These are phyloP conservation scores for Halocynthia aurantium DNA, from an alignment of 23 tunicate species.

Conservation along the genomic window DNA sequence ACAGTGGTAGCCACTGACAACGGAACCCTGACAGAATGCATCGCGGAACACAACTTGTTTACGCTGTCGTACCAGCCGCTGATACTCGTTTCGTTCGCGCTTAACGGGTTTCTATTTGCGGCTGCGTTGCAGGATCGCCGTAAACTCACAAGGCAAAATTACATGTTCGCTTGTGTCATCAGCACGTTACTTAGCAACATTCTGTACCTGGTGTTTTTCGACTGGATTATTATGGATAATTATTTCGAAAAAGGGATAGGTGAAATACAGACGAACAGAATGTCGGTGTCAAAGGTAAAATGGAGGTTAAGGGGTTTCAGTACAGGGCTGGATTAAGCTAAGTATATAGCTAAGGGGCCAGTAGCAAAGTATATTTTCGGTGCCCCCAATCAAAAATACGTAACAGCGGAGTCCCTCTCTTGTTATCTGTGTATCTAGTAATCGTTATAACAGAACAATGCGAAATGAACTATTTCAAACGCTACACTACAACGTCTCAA, in stretches of 20 bases:
- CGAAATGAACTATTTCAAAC: neutral
- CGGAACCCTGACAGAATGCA: too few relatives aligned
- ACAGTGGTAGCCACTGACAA: too few relatives aligned
- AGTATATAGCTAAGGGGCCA: neutral
- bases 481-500: neutral
- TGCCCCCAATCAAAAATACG: neutral
- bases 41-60: neutral
- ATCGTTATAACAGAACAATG: too few relatives aligned
- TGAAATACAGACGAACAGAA: neutral
- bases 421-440: too few relatives aligned
- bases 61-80: conserved; percentile 29
- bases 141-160: conserved; percentile 57
- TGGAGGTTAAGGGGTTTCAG: neutral
- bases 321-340: neutral
- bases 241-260: conserved; percentile 5
- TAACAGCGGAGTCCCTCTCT: too few relatives aligned
- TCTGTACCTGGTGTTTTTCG: conserved; percentile 35
- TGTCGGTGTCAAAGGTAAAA: too few relatives aligned
- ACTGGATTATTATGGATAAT: conserved; percentile 45
- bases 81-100: conserved; percentile 16
- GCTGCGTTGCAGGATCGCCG: conserved; percentile 51
- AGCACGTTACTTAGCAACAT: conserved; percentile 68
- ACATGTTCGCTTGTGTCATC: conserved; percentile 60
- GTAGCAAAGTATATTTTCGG: neutral
- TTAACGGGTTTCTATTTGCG: conserved; percentile 43